Base-by-base conservation (phyloP, 64 coral and sea anemone species). In the Porites australiensis region DNA sequence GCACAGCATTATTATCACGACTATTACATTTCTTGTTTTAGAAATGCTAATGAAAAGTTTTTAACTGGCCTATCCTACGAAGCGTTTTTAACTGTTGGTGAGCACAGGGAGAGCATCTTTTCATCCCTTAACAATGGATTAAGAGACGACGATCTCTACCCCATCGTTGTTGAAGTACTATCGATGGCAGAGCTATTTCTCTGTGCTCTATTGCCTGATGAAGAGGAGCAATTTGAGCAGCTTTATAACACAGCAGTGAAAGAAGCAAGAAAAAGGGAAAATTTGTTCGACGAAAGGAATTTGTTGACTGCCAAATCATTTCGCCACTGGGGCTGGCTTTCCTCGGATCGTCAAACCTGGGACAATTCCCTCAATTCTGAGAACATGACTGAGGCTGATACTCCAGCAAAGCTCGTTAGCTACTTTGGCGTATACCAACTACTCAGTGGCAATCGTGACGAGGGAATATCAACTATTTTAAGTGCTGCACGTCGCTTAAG, bases 241-340 rank as follows among this genome's bases (percentile, higher is more conserved):
- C 61, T 64, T 64, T 64, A 64, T 12, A 11, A 64, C 10, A 64
- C 61, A 18, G 61, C 61, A 11, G 9, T 64, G 61, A 18, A 14
- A 18, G 61, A 64, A 18, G 75, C 75, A 55, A 55, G 55, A 13
- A 54, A 22, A 54, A 77, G 75, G 49, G 18, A 77, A 77, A 18
- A 45, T 54, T 14, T 1, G 8, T 18, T 50, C 18, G 75, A 77
- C 15, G 75, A 77, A 77, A 16, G 75, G 16, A 55, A 55, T 4
- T 54, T 77, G 7, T n/a, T 77, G 4, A 50, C 75, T 6, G 75
- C 75, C 49, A 77, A 77, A 45, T 77, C 75, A 8, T 77, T 77
- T 53, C 3, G 74, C 14, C 18, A 0, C 74, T 54, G 48, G 49
- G 75, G 75, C 0, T 18, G 18, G 75, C 55, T 77, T 21, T 55